Conservation (phyloP, 2,888 invertebrate genomes). For the Protophormia terraenovae region DNA sequence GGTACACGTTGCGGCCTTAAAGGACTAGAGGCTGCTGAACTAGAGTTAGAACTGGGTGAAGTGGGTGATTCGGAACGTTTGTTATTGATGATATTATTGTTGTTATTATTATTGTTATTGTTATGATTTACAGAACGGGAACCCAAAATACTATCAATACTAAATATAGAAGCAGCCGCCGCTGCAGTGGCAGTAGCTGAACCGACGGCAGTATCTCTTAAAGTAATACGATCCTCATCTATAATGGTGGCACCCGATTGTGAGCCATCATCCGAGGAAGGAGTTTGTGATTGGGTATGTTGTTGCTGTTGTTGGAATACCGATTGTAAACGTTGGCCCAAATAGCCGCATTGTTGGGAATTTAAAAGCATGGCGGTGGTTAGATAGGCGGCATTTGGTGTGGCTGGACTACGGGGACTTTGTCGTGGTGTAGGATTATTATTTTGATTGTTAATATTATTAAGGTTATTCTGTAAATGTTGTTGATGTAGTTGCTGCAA, state of each 20-base stretch:
- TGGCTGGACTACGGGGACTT: conserved; percentile 68
- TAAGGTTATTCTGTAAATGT: conserved; percentile 69
- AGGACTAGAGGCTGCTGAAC: conserved; percentile 83
- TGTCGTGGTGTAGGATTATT: conserved; percentile 57
- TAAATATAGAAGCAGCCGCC: conserved; percentile 87
- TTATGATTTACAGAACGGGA: conserved; percentile 81
- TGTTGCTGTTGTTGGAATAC: conserved; percentile 78
- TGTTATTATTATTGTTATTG: conserved; percentile 62
- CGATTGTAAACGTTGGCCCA: conserved; percentile 80
- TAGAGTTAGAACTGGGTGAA: conserved; percentile 82
- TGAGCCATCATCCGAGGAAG: conserved; percentile 78
- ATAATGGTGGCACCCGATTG: conserved; percentile 77
- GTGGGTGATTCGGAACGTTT: conserved; percentile 79
- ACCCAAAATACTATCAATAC: conserved; percentile 91
- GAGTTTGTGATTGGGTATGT: conserved; percentile 76
- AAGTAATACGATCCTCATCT: conserved; percentile 75
- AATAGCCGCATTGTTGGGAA: conserved; percentile 80
- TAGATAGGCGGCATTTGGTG: conserved; percentile 77
- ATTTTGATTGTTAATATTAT: conserved; percentile 65
- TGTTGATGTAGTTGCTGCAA: conserved; percentile 58
- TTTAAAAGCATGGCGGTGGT: conserved; percentile 81
- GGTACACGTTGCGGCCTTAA: conserved; percentile 80
- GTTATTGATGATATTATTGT: conserved; percentile 61
- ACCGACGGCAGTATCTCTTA: conserved; percentile 49
- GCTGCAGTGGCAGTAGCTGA: conserved; percentile 78